A percentile compares a stretch with the other conserved stretches of the same genome.
Evolutionary conservation across 1,140 invertebrate genomes (phyloP).

Genomic region (Globodera rostochiensis): DNA sequence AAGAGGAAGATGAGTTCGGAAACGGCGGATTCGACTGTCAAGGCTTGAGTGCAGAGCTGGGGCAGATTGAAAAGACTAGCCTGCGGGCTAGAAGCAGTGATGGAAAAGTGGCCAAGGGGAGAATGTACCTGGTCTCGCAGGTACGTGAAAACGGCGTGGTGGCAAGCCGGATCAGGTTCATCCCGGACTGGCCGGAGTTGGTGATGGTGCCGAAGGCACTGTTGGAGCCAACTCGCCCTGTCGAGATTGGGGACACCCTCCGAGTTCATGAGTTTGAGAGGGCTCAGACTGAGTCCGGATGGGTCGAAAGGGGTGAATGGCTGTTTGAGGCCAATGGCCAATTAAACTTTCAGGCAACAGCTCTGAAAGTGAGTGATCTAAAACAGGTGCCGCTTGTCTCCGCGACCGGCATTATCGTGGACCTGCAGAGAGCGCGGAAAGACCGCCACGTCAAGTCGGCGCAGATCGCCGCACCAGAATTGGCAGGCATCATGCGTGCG

Average conservation of each 20-base stretch:
- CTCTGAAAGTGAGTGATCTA: neutral
- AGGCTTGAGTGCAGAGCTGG: no score
- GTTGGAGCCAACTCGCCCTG: neutral
- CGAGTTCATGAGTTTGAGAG: neutral
- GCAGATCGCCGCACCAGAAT: neutral
- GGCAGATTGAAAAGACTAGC: no score
- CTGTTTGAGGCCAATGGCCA: neutral
- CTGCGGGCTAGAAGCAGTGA: no score
- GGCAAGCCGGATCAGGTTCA: neutral
- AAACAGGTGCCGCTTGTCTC: no score
- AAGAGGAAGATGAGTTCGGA: no score
- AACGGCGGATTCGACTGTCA: no score
- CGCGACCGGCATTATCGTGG: neutral
- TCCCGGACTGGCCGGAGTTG: neutral
- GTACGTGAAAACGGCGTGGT: neutral
- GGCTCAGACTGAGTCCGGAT: neutral
- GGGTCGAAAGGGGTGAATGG: neutral
- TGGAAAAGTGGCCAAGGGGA: neutral
- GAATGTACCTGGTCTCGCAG: neutral
- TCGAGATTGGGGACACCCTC: neutral
- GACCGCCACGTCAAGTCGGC: constrained; percentile 9
- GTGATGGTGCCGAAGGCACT: neutral
- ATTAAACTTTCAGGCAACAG: neutral
- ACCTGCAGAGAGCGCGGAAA: neutral
- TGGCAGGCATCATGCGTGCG: neutral